phyloP scores from a whole-genome alignment of 2,113 vertebrate genomes.

The Meriones unguiculatus region DNA sequence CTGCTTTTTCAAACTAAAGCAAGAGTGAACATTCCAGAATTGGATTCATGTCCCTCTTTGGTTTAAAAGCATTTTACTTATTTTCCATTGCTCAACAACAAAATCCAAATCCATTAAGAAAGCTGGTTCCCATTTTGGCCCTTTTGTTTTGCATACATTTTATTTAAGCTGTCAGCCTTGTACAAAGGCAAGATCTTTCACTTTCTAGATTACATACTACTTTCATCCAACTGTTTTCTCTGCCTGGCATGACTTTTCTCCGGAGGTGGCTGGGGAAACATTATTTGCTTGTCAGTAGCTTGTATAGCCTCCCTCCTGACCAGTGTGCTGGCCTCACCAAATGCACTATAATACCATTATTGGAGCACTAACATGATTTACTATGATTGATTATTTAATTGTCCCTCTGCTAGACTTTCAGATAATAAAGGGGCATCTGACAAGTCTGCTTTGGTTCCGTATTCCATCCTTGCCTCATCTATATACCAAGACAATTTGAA shows the following conservation, averaged over 20 bases:
- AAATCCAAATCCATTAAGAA: conserved; percentile 1
- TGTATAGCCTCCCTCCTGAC: neutral
- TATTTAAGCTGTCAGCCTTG: neutral
- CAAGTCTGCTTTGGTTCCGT: neutral
- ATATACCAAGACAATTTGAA: neutral
- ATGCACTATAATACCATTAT: neutral
- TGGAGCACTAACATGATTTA: neutral
- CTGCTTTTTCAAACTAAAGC: neutral
- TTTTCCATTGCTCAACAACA: neutral
- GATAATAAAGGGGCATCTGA: neutral
- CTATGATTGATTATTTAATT: neutral
- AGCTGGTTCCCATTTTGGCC: neutral
- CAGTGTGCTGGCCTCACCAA: neutral
- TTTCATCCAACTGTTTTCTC: neutral
- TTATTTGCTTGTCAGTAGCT: neutral
- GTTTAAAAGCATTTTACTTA: conserved; percentile 25
- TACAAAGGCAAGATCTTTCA: neutral
- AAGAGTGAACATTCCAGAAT: neutral
- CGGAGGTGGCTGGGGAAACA: neutral
- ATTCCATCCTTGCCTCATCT: neutral
- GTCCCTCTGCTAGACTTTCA: neutral
- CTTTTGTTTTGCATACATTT: neutral
- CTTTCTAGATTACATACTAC: neutral
- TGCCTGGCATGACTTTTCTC: neutral
- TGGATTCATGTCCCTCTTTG: neutral